Evolutionary conservation across 2,888 invertebrate genomes (phyloP), one percentile per base, ranked within the genome.

Genomic region (Hylaea fasciaria): DNA sequence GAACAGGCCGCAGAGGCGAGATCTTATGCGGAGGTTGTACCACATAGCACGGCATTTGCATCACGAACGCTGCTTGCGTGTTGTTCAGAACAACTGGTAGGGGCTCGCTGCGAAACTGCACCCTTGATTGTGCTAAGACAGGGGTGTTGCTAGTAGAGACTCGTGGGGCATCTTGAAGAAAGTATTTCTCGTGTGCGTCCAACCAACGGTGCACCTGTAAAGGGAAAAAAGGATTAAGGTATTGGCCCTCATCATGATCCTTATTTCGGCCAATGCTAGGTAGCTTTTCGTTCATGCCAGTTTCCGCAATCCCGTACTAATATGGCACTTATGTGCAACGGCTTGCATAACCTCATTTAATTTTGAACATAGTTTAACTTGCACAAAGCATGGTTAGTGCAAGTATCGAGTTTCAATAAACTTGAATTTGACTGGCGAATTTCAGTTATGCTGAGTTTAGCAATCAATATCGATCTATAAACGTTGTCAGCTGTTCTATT

Each of bases 121-220:
- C 28, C n/a, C 41, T 28, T 29, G 9, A 5, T 10, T 5, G 35
- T 35, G 10, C 10, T 35, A 37, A 8, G 22, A 22, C 22, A 22
- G 3, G 22, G 2, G 22, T 2, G 5, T 5, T 22, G 22, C 35
- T 35, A 9, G 35, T 35, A 9, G 35, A 9, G 35, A 8, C 35
- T 35, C 9, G 37, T 37, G 37, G 37, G 4, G 37, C 5, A 2
- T 12, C 22, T 13, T n/a, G 5, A 10, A 11, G 22, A 13, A 59
- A 53, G 17, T 53, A 59, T 14, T 49, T 53, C 37, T 59, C 48
- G 12, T 59, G 58, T 1, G 48, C 53, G 0, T 53, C 44, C 14
- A 59, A 5, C 58, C 58, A 58, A 11, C 35, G 28, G 28, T 44
- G 5, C 1, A 59, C 58, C 58, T 59, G 49, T 28, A 22, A 47